A percentile compares a stretch with the other conserved stretches of the same genome.
These are phyloP conservation scores for Vipera latastei DNA, from an alignment of 2,797 vertebrate genomes.

Conservation along the genomic window DNA sequence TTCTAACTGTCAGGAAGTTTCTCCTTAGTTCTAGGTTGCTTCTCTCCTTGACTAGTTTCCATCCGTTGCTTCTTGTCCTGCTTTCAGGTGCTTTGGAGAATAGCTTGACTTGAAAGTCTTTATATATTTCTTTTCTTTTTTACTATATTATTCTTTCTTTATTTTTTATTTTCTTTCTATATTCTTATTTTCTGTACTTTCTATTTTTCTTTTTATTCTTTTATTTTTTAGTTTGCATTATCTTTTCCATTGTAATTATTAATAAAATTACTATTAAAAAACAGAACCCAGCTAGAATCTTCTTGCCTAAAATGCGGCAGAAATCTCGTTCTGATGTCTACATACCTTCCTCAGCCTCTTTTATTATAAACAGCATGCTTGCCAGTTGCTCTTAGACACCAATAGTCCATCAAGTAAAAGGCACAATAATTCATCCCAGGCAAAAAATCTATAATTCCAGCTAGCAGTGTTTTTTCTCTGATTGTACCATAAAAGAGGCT, in stretches of 20 bases:
- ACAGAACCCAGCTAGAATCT: neutral
- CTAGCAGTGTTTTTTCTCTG: conserved; percentile 23
- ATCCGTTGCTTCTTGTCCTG: too few relatives aligned
- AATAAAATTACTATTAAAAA: neutral
- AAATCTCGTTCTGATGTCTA: neutral
- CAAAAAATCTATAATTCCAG: conserved; percentile 14
- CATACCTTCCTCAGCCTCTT: neutral
- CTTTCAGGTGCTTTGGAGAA: too few relatives aligned
- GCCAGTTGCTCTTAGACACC: neutral
- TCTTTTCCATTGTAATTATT: neutral
- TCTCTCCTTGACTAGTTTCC: too few relatives aligned
- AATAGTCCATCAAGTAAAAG: conserved; percentile 1
- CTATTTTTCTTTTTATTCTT: neutral
- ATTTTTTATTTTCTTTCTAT: neutral
- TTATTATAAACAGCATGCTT: neutral
- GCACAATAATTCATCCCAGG: neutral
- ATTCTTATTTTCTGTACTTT: neutral
- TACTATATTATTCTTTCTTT: neutral
- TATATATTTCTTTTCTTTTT: neutral
- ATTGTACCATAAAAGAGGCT: neutral
- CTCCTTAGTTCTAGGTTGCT: too few relatives aligned
- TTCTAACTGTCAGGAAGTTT: too few relatives aligned
- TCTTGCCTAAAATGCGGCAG: neutral
- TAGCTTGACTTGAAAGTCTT: neutral
- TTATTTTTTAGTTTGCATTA: neutral